phyloP scores from a whole-genome alignment of 1,140 invertebrate genomes.

The Drosophila repletoides region DNA sequence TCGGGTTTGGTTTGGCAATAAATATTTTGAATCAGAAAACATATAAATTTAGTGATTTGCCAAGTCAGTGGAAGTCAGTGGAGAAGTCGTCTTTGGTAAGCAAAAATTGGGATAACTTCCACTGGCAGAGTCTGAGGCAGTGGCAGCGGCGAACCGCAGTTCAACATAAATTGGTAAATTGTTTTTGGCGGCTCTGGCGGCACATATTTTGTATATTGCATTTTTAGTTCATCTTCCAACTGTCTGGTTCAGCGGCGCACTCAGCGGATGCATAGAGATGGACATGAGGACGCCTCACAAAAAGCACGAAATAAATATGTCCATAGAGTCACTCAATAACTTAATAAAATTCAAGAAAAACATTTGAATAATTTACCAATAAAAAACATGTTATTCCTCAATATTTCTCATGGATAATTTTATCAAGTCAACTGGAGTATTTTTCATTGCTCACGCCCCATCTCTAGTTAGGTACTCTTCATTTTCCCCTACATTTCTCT shows the following conservation, averaged over 20 bases:
- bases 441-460: no score
- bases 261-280: no score
- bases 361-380: no score
- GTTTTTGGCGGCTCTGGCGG: constrained; percentile 75
- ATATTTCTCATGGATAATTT: no score
- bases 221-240: constrained; percentile 55
- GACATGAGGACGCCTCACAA: no score
- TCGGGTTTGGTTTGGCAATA: constrained; percentile 74
- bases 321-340: no score
- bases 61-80: constrained; percentile 55
- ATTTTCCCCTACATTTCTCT: not conserved
- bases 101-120: constrained; percentile 8
- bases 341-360: no score
- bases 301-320: no score
- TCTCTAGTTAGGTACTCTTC: no score
- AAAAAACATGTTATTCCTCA: no score
- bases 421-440: no score
- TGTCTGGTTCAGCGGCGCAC: constrained; percentile 12
- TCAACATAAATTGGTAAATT: constrained; percentile 82
- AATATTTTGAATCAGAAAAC: constrained; percentile 82
- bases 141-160: constrained; percentile 40
- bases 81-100: constrained; percentile 28
- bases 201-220: constrained; percentile 74
- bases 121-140: constrained; percentile 20
- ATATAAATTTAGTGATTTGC: constrained; percentile 82